Conservation (phyloP, 2,797 vertebrate species). For the Oreochromis grahami region DNA sequence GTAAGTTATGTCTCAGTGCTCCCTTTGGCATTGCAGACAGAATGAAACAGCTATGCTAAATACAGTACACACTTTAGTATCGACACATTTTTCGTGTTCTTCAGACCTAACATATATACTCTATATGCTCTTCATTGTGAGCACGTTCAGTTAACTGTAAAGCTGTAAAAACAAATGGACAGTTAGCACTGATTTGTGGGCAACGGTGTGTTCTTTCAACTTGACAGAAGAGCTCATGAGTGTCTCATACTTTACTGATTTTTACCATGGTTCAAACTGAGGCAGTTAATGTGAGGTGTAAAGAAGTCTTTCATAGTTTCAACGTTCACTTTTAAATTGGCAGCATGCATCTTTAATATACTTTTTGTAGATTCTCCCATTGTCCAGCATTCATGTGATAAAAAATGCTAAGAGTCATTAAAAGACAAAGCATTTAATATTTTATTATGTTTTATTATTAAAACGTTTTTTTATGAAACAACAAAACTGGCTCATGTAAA, state of each 20-base stretch:
- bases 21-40: background rate
- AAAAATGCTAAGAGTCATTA: background rate
- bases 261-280: background rate
- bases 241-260: background rate
- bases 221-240: background rate
- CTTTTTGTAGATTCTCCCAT: background rate
- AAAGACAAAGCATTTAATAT: background rate
- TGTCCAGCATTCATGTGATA: background rate
- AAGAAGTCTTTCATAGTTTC: fast-evolving
- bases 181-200: background rate
- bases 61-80: background rate
- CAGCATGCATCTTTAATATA: background rate
- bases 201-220: background rate
- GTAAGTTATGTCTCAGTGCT: background rate
- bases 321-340: background rate
- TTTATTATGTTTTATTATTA: background rate
- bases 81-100: background rate
- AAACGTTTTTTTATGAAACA: background rate
- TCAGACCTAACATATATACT: background rate
- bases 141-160: background rate
- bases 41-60: background rate
- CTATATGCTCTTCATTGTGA: background rate
- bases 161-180: background rate
- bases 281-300: background rate
- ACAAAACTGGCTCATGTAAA: background rate